Base-by-base conservation (phyloP, 2,113 vertebrate genomes). In the Melanostigma gelatinosum region DNA sequence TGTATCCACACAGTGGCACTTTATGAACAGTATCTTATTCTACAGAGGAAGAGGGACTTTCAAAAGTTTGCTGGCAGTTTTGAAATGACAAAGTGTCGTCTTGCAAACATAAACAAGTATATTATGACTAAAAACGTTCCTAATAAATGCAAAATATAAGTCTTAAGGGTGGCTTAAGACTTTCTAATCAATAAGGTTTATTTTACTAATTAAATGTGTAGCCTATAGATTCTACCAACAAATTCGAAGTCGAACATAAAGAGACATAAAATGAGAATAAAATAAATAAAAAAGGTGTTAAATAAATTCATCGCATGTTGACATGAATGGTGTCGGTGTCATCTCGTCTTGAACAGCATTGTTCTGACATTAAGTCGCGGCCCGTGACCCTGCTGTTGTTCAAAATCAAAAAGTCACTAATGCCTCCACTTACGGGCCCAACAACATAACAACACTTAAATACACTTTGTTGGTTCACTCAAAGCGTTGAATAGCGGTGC, bases 401-500 rank as follows among this genome's bases (percentile, higher is more conserved):
- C 60, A 22, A 52, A 84, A 85, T 58, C 18, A 79, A 82, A 87
- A 91, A 85, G 79, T 71, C 76, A 75, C 84, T 90, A 82, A 90
- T 79, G 71, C 80, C 66, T 63, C 72, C 85, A 72, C 83, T 88
- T 65, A 83, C 52, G 40, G 32, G 11, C 66, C 58, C 79, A 79
- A 90, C 78, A 90, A 87, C 88, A 89, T 46, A 71, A 89, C 80
- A 87, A 83, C 77, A 91, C 88, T 90, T 84, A 87, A 89, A 89
- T 89, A 82, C 91, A 92, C 84, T 85, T 85, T 91, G 89, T 87
- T 78, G 78, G 84, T 88, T 83, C 78, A 91, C 76, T 87, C 63
- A 82, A 83, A 88, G 84, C 75, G 5, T 1, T 85, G 85, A 87
- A 88, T 82, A 27, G 70, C 57, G 22, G 12, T 15, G 79, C 27